Percentiles rank a stretch among this genome's conserved stretches.
These are phyloP conservation scores for Coboldia fuscipes DNA, from an alignment of 1,140 invertebrate genomes.

Conservation along the genomic window DNA sequence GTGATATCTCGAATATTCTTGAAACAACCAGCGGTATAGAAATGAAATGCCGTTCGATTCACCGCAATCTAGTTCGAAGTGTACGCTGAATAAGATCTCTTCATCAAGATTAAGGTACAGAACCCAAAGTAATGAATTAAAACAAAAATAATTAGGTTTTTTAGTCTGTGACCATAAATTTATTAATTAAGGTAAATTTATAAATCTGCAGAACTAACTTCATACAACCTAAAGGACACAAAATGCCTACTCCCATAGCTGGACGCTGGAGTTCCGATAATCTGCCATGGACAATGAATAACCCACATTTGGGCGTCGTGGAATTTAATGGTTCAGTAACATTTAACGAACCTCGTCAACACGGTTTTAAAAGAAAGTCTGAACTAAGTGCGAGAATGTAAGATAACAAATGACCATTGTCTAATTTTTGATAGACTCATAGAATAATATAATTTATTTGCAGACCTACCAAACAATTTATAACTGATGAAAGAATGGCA, in stretches of 20 bases:
- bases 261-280: background rate
- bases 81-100: too few relatives aligned
- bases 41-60: too few relatives aligned
- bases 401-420: background rate
- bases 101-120: too few relatives aligned
- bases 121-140: too few relatives aligned
- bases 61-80: too few relatives aligned
- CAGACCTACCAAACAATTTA: constrained; percentile 45
- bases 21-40: too few relatives aligned
- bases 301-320: background rate
- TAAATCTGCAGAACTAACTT: too few relatives aligned
- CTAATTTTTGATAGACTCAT: background rate
- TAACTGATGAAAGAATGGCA: constrained; percentile 60
- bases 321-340: background rate
- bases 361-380: background rate
- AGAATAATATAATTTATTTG: constrained; percentile 5
- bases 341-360: background rate
- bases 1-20: too few relatives aligned
- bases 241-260: background rate
- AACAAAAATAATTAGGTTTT: too few relatives aligned
- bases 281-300: background rate
- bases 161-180: too few relatives aligned
- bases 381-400: background rate
- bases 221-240: too few relatives aligned
- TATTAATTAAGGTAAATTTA: too few relatives aligned